phyloP scores from a whole-genome alignment of 2,888 invertebrate genomes.

The Cylloceria caligata region DNA sequence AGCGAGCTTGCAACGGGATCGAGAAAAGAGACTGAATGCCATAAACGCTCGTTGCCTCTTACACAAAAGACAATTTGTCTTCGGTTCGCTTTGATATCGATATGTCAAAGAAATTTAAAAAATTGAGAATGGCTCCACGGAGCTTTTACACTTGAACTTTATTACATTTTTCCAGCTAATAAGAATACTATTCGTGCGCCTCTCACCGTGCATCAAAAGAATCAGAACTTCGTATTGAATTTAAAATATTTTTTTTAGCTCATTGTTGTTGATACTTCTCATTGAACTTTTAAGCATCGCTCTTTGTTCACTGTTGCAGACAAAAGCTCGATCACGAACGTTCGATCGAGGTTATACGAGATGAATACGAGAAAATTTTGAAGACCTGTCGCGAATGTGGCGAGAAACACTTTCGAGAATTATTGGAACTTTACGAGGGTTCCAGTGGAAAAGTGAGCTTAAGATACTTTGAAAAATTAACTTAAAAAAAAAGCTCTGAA shows the following conservation, averaged over 20 bases:
- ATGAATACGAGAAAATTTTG: constrained; percentile 66
- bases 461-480: not conserved
- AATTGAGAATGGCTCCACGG: not conserved
- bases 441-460: constrained; percentile 65
- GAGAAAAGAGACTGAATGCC: constrained; percentile 7
- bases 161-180: constrained; percentile 37
- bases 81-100: constrained; percentile 28
- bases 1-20: constrained; percentile 41
- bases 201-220: not conserved
- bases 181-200: not conserved
- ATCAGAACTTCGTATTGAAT: not conserved
- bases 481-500: not conserved
- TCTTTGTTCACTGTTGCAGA: constrained; percentile 41
- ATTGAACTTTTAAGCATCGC: not conserved
- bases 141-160: constrained; percentile 27
- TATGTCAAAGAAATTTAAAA: constrained; percentile 21
- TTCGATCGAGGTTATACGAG: constrained; percentile 41
- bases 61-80: constrained; percentile 44
- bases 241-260: not conserved
- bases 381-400: constrained; percentile 60
- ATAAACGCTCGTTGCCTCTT: constrained; percentile 14
- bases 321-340: constrained; percentile 50
- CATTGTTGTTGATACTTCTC: not conserved
- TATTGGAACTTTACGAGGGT: constrained; percentile 64
- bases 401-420: constrained; percentile 67